phyloP scores from a whole-genome alignment of 2,113 vertebrate species.

The Pyrgilauda ruficollis region DNA sequence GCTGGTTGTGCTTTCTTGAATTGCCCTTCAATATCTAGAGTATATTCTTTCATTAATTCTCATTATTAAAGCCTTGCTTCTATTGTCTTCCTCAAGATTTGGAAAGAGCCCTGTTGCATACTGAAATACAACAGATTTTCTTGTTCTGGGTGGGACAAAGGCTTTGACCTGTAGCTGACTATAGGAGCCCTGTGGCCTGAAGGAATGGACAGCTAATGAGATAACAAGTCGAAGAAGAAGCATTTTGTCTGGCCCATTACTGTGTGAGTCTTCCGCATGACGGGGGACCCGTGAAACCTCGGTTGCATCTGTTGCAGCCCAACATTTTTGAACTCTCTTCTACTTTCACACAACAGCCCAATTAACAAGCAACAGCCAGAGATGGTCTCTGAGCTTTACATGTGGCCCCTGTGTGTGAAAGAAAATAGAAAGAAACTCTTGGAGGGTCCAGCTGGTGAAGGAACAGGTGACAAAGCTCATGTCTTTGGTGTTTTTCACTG shows the following conservation, averaged over 20 bases:
- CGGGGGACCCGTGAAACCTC: neutral
- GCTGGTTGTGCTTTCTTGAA: neutral
- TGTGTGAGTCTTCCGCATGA: neutral
- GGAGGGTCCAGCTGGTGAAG: neutral
- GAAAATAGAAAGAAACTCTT: neutral
- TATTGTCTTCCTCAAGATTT: neutral
- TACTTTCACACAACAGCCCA: neutral
- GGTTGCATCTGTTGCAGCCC: neutral
- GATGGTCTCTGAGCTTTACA: neutral
- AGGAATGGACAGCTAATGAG: neutral
- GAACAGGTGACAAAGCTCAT: neutral
- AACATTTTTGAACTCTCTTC: neutral
- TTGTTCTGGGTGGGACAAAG: neutral
- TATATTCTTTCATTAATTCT: neutral
- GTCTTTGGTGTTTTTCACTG: neutral
- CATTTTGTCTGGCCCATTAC: neutral
- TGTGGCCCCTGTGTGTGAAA: rapidly evolving
- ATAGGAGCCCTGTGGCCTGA: neutral
- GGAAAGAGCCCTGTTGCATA: neutral
- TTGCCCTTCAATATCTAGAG: neutral
- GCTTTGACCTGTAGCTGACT: neutral
- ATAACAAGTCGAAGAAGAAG: neutral
- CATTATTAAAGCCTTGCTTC: neutral
- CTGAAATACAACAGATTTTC: neutral
- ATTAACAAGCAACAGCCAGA: neutral